Base-by-base conservation (phyloP, 2,113 vertebrate species). In the Amazona guildingii region DNA sequence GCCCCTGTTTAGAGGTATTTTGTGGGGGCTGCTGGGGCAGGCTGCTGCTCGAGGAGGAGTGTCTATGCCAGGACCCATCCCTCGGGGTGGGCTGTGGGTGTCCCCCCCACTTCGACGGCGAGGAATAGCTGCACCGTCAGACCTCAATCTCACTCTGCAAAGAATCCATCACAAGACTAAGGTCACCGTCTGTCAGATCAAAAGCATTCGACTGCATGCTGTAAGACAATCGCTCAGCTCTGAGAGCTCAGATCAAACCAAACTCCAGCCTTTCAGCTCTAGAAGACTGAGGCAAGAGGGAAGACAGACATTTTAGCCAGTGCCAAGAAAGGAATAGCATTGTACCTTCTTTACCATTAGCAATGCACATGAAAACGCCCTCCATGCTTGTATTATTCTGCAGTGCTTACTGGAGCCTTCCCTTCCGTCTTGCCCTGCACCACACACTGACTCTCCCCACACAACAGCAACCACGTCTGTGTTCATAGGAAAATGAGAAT, bases 1-100 rank as follows among this genome's bases (percentile, higher is more conserved):
- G 74, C 98, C 97, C 86, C 99, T 98, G 96, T 88, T 98, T 76
- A 99, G 98, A 17, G 98, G 98, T 52, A 99, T 97, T 97, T 99
- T 99, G 98, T 99, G 99, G 74, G 99, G 99, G 97, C 99, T 99
- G 98, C 99, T 99, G 91, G 99, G 99, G 95, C 99, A 99, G 94
- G 99, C 99, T 4, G 99, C 98, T 3, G 99, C 99, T 49, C 99
- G 98, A 11, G 99, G 99, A 9, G 99, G 99, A 8, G 99, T 99
- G 97, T 99, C 99, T 62, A 98, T 98, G 96, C 94, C 97, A 15
- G 98, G 98, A 8, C 97, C 98, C 70, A 99, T 85, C n/a, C 97
- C 98, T 87, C 99, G 98, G 70, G 99, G 98, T 0, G 99, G 99
- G 97, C 99, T 99, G 97, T 99, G 99, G 29, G 98, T 98, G 78